Evolutionary conservation across 2,888 invertebrate genomes (phyloP).

Genomic region (Scaptomyza reducta): DNA sequence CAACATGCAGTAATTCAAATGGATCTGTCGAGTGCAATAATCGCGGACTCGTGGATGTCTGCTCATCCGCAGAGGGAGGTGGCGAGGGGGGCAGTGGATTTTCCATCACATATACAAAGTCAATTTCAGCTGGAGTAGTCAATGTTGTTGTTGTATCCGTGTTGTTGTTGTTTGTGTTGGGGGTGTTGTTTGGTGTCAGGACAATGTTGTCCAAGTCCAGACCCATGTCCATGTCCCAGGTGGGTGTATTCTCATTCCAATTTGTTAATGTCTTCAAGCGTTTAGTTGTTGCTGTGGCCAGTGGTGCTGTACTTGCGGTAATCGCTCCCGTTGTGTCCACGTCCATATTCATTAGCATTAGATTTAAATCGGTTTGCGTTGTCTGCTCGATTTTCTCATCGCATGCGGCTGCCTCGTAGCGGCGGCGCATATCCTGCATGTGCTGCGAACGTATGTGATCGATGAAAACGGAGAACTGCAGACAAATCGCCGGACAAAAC

Average conservation of each 20-base stretch:
- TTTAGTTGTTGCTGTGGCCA: constrained; percentile 35
- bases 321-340: constrained; percentile 34
- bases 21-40: constrained; percentile 59
- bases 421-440: constrained; percentile 68
- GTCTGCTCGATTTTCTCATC: constrained; percentile 56
- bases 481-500: constrained; percentile 78
- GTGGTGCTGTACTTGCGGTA: constrained; percentile 5
- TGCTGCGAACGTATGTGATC: constrained; percentile 76
- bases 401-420: constrained; percentile 60
- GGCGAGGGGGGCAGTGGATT: constrained; percentile 69
- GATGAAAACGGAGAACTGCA: constrained; percentile 76
- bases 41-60: constrained; percentile 24
- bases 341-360: constrained; percentile 62
- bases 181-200: constrained; percentile 14
- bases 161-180: constrained; percentile 33
- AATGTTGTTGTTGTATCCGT: constrained; percentile 17
- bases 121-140: constrained; percentile 55
- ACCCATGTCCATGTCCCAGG: constrained; percentile 49
- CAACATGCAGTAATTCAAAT: constrained; percentile 61
- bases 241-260: constrained; percentile 43
- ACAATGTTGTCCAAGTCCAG: constrained; percentile 48
- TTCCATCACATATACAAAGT: constrained; percentile 73
- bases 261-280: constrained; percentile 36
- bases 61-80: constrained; percentile 59
- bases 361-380: constrained; percentile 65